Evolutionary conservation across 1,140 invertebrate species (phyloP), one percentile per base, ranked within the genome.

Genomic region (Daktulosphaira vitifoliae): DNA sequence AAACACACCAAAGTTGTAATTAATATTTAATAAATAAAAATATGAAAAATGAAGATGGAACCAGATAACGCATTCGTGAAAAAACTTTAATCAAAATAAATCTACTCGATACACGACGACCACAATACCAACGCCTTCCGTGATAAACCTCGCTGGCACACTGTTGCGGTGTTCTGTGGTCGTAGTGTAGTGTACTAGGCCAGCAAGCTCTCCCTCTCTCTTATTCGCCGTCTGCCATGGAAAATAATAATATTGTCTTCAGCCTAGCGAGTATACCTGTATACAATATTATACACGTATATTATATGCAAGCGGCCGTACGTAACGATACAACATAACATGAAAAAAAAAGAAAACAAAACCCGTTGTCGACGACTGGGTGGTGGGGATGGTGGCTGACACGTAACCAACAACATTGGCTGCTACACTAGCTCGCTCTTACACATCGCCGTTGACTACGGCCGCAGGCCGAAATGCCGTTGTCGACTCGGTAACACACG

Each of bases 181-280:
- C 23, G 23, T 9, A 5, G 44, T 22, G 22, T 13, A 2, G 39
- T 48, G 20, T 15, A 48, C 39, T 62, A 62, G 56, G 56, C 56
- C 56, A 62, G 56, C 56, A 62, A 62, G 56, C 56, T 62, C 56
- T 46, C 54, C 25, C 56, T 62, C 56, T 25, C 29, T 11, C 29
- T 33, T 11, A 33, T 11, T 33, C 29, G 29, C 29, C 29, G 29
- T 33, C 29, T 33, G 54, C 18, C 37, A 37, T 56, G 53, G 39
- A n/a, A 42, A 56, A 44, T 42, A 29, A 39, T 42, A 2, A 18
- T 25, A 18, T 15, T 33, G 7, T n/a, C 9, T 22, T 2, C 11
- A 5, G 2, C 2, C 23, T n/a, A 8, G 23, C 15, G 11, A 11
- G 8, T 13, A 16, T n/a, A 50, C 1, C 4, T 33, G 7, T 51